Conservation (phyloP, 2,797 vertebrate genomes). For the Helostoma temminkii region DNA sequence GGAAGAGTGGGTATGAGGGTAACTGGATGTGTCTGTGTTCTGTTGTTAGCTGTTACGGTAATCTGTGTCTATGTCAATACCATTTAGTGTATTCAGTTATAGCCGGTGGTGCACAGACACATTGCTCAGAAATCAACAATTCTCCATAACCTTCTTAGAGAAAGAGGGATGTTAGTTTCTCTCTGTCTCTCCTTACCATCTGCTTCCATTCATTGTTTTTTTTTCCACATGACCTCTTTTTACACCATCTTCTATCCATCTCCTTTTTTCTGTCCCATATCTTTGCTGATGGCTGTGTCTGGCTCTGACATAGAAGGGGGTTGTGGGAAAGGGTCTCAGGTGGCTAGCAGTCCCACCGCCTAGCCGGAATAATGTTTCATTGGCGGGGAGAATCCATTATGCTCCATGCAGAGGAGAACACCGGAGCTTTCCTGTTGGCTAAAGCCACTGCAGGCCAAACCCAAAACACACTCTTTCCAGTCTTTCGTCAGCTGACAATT, state of each 20-base stretch:
- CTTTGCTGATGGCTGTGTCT: slow-evolving; percentile 55
- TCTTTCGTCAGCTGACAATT: slow-evolving; percentile 83
- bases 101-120: slow-evolving; percentile 50
- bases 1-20: slow-evolving; percentile 22
- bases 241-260: slow-evolving; percentile 46
- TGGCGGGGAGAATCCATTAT: slow-evolving; percentile 86
- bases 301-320: slow-evolving; percentile 53
- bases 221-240: slow-evolving; percentile 47
- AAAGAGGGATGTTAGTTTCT: slow-evolving; percentile 43
- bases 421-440: slow-evolving; percentile 78
- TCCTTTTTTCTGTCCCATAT: slow-evolving; percentile 70
- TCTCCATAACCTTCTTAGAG: slow-evolving; percentile 41
- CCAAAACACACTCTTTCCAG: slow-evolving; percentile 76
- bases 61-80: slow-evolving; percentile 48
- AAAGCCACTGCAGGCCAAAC: slow-evolving; percentile 65
- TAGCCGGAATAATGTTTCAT: slow-evolving; percentile 81
- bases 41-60: slow-evolving; percentile 65
- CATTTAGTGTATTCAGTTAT: slow-evolving; percentile 60
- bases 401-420: slow-evolving; percentile 77
- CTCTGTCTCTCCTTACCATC: slow-evolving; percentile 50
- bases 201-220: slow-evolving; percentile 59
- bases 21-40: slow-evolving; percentile 56
- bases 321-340: slow-evolving; percentile 79
- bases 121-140: slow-evolving; percentile 59
- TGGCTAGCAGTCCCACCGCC: slow-evolving; percentile 61